phyloP scores from a whole-genome alignment of 1,140 invertebrate genomes.

The Scaptomyza montana region DNA sequence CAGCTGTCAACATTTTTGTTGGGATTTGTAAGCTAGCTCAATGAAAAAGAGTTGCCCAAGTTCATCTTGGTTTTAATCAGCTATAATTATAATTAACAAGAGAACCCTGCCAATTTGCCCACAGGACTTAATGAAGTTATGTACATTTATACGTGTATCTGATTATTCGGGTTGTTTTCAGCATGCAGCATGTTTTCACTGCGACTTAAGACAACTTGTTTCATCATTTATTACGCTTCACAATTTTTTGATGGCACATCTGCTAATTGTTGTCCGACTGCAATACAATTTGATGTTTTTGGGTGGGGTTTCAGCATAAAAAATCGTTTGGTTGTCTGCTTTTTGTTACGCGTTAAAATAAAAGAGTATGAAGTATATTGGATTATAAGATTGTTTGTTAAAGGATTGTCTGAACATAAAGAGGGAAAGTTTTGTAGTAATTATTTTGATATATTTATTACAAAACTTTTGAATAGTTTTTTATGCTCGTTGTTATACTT shows the following conservation, averaged over 20 bases:
- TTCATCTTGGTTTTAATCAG: constrained; percentile 47
- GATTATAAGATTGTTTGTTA: not conserved
- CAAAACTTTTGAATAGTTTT: no score
- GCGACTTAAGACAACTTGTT: constrained; percentile 45
- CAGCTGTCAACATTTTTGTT: constrained; percentile 71
- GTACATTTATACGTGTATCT: not conserved
- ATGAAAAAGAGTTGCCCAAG: constrained; percentile 4
- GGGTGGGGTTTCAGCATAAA: constrained; percentile 34
- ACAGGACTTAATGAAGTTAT: constrained; percentile 12
- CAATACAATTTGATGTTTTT: constrained; percentile 27
- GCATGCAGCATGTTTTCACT: constrained; percentile 28
- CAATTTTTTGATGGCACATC: constrained; percentile 58
- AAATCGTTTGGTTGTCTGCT: not conserved
- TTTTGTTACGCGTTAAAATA: constrained; percentile 5
- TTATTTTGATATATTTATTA: no score
- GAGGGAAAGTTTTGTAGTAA: no score
- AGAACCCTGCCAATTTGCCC: constrained; percentile 25
- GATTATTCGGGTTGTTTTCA: constrained; percentile 28
- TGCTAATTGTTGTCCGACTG: constrained; percentile 64
- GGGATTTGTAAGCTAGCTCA: constrained; percentile 22
- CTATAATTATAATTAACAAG: constrained; percentile 78
- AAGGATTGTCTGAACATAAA: not conserved
- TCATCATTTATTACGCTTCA: constrained; percentile 47
- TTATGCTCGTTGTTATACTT: no score
- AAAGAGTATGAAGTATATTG: constrained; percentile 3